Conservation (phyloP, 2,797 vertebrate genomes). For the Chiroxiphia lanceolata region DNA sequence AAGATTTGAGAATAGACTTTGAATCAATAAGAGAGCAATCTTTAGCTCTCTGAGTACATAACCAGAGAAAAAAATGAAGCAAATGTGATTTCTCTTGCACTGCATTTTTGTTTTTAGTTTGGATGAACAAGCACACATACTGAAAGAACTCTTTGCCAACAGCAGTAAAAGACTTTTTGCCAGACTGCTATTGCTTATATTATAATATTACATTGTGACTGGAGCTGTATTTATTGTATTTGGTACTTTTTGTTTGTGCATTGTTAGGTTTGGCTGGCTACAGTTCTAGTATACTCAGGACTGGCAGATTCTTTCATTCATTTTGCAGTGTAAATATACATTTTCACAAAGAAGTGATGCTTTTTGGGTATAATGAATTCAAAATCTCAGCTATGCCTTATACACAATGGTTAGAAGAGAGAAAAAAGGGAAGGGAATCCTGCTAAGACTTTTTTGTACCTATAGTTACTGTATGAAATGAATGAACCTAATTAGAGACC, state of each 20-base stretch:
- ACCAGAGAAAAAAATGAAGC: background rate
- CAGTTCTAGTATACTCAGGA: background rate
- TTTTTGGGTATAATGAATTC: background rate
- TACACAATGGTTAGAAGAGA: background rate
- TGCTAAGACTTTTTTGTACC: background rate
- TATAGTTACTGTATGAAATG: background rate
- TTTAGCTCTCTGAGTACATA: background rate
- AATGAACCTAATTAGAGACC: background rate
- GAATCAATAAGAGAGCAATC: background rate
- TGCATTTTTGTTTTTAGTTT: slow-evolving; percentile 19
- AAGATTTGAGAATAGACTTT: background rate
- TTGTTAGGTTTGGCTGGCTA: slow-evolving; percentile 23
- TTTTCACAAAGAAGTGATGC: background rate
- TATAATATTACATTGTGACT: slow-evolving; percentile 5
- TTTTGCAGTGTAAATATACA: slow-evolving; percentile 3
- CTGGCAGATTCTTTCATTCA: slow-evolving; percentile 28
- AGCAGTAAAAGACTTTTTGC: slow-evolving; percentile 40
- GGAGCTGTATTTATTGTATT: slow-evolving; percentile 3
- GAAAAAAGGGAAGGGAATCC: background rate
- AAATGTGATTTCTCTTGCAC: background rate
- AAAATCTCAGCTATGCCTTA: background rate
- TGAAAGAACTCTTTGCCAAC: slow-evolving; percentile 24
- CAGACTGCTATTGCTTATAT: slow-evolving; percentile 22
- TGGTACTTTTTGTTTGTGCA: slow-evolving; percentile 5
- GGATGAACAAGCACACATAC: background rate